Evolutionary conservation across 2,888 invertebrate species (phyloP), one percentile per base, ranked within the genome.

Genomic region (Herminia tarsipennalis): DNA sequence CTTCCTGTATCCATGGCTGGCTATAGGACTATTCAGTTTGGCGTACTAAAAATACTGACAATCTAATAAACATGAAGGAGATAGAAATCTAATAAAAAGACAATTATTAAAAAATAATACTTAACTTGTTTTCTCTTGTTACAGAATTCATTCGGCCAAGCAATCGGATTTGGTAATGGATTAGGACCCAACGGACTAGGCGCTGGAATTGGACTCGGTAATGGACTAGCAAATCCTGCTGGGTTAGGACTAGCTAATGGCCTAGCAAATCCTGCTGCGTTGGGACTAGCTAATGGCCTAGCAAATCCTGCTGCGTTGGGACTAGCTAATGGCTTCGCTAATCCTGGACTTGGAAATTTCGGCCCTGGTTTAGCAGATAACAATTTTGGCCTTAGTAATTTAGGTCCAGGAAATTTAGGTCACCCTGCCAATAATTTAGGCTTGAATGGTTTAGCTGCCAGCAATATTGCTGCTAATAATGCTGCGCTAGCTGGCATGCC

Each of bases 61-160:
- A n/a, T n/a, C n/a, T n/a, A n/a, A n/a, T n/a, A n/a, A n/a, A n/a
- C n/a, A n/a, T n/a, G n/a, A n/a, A n/a, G n/a, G n/a, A n/a, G n/a
- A n/a, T n/a, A n/a, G n/a, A n/a, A n/a, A n/a, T n/a, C n/a, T n/a
- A n/a, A n/a, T n/a, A n/a, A n/a, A n/a, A n/a, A n/a, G n/a, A n/a
- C n/a, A n/a, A n/a, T n/a, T n/a, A n/a, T n/a, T n/a, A n/a, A n/a
- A n/a, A n/a, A n/a, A n/a, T n/a, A 10, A 12, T 32, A 5, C 2
- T 34, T 13, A 14, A 27, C 14, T 16, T 9, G 4, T 27, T 20
- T 28, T 30, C 34, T 30, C 34, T 22, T 43, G 21, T 68, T 56
- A 8, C 68, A 73, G 73, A 65, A 40, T 47, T 41, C 56, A 17
- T 50, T 57, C 13, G 37, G 63, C 14, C 73, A 73, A 60, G 28